Conservation (phyloP, 2,888 invertebrate genomes). For the Plutella xylostella region DNA sequence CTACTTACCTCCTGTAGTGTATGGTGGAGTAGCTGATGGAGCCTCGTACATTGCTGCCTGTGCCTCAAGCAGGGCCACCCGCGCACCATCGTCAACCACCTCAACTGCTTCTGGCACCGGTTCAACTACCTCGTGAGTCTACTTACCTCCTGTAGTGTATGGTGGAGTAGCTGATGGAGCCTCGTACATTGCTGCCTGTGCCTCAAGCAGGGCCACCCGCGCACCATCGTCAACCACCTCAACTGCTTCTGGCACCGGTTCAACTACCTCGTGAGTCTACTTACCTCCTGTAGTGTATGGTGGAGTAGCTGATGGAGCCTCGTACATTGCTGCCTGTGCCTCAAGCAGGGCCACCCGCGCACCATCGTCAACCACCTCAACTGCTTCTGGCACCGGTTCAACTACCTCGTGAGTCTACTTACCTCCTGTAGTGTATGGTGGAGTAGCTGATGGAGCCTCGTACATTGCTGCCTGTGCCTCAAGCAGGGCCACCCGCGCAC, state of each 20-base stretch:
- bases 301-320: constrained; percentile 82
- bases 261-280: constrained; percentile 76
- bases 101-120: constrained; percentile 82
- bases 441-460: constrained; percentile 81
- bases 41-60: constrained; percentile 79
- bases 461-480: constrained; percentile 84
- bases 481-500: constrained; percentile 84
- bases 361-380: constrained; percentile 84
- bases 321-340: constrained; percentile 84
- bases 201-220: constrained; percentile 81
- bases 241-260: constrained; percentile 81
- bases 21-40: constrained; percentile 85
- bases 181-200: constrained; percentile 83
- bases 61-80: constrained; percentile 85
- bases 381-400: constrained; percentile 80
- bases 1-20: too few species aligned
- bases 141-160: too few species aligned
- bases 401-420: constrained; percentile 76
- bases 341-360: constrained; percentile 82
- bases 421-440: too few species aligned
- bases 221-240: constrained; percentile 83
- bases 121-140: constrained; percentile 76
- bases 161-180: constrained; percentile 83
- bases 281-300: too few species aligned
- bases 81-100: constrained; percentile 81